These are phyloP conservation scores for Parauchenoglanis punctatus DNA, from an alignment of 2,797 vertebrate species.

Conservation along the genomic window DNA sequence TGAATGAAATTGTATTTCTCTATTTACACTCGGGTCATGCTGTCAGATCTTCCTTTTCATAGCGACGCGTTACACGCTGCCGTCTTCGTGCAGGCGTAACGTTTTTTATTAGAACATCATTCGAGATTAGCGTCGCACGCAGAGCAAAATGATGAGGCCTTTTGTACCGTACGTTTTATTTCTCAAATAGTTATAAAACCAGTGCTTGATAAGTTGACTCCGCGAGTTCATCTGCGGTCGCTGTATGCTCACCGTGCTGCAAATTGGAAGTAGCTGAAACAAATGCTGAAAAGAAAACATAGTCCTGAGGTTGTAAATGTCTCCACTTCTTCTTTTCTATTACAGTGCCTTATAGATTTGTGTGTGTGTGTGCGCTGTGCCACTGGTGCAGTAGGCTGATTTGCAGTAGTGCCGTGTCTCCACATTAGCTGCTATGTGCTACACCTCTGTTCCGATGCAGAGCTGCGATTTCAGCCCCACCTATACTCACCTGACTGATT, in stretches of 20 bases:
- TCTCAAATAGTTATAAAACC: neutral
- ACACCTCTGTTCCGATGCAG: constrained; percentile 61
- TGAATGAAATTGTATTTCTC: neutral
- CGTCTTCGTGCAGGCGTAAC: neutral
- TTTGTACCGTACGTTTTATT: neutral
- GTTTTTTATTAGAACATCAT: neutral
- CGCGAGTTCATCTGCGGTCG: neutral
- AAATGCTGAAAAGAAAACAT: neutral
- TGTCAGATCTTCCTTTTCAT: neutral
- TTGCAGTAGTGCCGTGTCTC: neutral
- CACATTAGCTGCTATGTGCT: neutral
- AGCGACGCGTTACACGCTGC: neutral
- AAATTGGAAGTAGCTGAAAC: neutral
- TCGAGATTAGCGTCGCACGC: neutral
- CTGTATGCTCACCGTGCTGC: neutral
- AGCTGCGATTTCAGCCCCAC: constrained; percentile 67
- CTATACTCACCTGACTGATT: constrained; percentile 73
- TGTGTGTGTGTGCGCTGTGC: neutral
- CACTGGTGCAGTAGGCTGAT: neutral
- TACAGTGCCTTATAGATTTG: neutral
- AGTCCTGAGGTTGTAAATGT: neutral
- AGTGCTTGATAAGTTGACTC: neutral
- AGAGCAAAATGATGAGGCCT: neutral
- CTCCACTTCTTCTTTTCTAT: neutral
- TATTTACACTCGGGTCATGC: neutral